A percentile compares a stretch with the other conserved stretches of the same genome.
phyloP scores from a whole-genome alignment of 1,140 invertebrate species.

The Samia ricini region DNA sequence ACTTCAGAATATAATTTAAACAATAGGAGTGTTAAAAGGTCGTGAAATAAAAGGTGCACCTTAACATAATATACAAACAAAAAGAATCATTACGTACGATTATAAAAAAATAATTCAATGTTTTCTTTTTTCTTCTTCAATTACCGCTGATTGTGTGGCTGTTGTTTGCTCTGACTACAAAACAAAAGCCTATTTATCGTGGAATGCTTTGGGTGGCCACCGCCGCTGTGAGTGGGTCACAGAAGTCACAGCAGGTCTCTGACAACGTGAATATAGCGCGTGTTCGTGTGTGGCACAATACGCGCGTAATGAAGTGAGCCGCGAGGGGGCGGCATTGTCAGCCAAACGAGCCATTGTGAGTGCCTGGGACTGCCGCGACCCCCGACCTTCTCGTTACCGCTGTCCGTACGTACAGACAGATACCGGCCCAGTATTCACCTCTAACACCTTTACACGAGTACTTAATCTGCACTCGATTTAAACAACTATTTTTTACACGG shows the following conservation, averaged over 20 bases:
- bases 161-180: slow-evolving; percentile 5
- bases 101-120: neutral
- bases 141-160: neutral
- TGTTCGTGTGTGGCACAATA: slow-evolving; percentile 50
- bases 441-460: neutral
- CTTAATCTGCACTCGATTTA: slow-evolving; percentile 1
- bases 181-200: slow-evolving; percentile 32
- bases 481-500: slow-evolving; percentile 21
- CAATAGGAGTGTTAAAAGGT: neutral
- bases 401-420: slow-evolving; percentile 11
- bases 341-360: slow-evolving; percentile 70
- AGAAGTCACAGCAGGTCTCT: slow-evolving; percentile 34
- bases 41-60: neutral
- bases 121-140: slow-evolving; percentile 1
- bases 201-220: slow-evolving; percentile 45
- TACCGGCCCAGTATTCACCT: slow-evolving; percentile 21
- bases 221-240: slow-evolving; percentile 44
- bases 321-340: slow-evolving; percentile 67
- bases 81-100: neutral
- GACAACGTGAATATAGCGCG: slow-evolving; percentile 18
- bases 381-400: slow-evolving; percentile 55
- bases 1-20: neutral
- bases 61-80: neutral
- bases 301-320: slow-evolving; percentile 72
- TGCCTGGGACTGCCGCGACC: slow-evolving; percentile 38